A percentile compares a stretch with the other conserved stretches of the same genome.
Evolutionary conservation across 2,797 vertebrate genomes (phyloP).

Genomic region (Anableps anableps): DNA sequence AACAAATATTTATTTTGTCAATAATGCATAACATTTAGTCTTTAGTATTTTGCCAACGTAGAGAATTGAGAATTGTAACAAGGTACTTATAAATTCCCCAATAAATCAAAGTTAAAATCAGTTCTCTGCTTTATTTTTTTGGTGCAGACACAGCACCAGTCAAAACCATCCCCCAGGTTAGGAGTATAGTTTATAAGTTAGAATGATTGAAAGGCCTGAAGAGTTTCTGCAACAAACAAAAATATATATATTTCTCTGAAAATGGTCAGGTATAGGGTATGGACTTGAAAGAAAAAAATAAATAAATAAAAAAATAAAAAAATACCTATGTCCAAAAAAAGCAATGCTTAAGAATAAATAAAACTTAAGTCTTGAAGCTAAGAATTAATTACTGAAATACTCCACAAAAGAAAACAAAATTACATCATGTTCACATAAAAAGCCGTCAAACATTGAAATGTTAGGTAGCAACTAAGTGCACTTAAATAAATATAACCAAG

Average conservation of each 20-base stretch:
- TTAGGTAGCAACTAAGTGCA: neutral
- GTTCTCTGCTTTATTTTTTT: neutral
- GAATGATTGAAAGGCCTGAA: neutral
- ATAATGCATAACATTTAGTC: neutral
- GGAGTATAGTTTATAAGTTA: neutral
- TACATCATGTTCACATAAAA: no score
- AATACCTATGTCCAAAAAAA: no score
- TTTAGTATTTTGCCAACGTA: neutral
- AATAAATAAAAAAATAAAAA: no score
- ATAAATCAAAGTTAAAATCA: neutral
- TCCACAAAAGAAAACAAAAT: neutral
- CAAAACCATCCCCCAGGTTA: neutral
- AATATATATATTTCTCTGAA: neutral
- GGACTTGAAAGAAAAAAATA: neutral
- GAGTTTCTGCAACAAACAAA: neutral
- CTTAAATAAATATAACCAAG: neutral
- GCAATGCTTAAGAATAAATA: neutral
- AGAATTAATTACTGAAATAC: neutral
- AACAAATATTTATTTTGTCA: neutral
- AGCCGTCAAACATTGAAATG: neutral
- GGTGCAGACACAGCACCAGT: neutral
- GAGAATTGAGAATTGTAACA: neutral
- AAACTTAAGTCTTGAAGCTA: neutral
- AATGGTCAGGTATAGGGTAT: neutral
- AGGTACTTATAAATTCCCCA: neutral